A percentile compares a stretch with the other conserved stretches of the same genome.
Conservation (phyloP, 2,113 vertebrate species). For the Carassius auratus region DNA sequence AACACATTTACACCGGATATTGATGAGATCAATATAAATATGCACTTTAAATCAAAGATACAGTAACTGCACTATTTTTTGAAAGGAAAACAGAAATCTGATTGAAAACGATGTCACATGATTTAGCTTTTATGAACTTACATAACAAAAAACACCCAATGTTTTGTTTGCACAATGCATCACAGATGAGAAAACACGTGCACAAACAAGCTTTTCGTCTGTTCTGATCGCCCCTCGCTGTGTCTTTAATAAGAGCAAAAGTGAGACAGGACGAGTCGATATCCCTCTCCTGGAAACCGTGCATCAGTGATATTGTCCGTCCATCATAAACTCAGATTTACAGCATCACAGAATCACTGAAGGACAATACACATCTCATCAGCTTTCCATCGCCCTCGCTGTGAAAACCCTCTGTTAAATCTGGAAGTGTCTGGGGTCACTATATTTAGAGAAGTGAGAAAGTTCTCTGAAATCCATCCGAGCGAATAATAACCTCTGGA, state of each 20-base stretch:
- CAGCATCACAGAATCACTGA: background rate
- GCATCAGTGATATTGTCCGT: background rate
- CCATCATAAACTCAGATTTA: background rate
- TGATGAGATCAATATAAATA: too few species aligned
- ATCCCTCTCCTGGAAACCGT: background rate
- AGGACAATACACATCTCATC: background rate
- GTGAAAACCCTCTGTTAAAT: slow-evolving; percentile 7
- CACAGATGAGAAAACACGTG: background rate
- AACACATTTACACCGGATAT: background rate
- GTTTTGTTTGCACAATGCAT: background rate
- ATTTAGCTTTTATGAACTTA: too few species aligned
- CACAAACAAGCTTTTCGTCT: background rate
- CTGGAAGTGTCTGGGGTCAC: background rate
- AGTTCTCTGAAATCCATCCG: slow-evolving; percentile 49
- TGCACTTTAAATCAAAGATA: too few species aligned
- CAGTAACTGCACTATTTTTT: too few species aligned
- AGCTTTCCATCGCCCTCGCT: background rate
- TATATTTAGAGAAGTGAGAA: slow-evolving; percentile 51
- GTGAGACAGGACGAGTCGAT: background rate
- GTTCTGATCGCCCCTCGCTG: background rate
- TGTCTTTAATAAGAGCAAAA: background rate
- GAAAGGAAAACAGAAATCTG: background rate
- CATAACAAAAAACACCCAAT: too few species aligned
- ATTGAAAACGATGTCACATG: background rate
- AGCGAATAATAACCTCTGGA: slow-evolving; percentile 45